Percentiles rank a stretch among this genome's conserved stretches.
Evolutionary conservation across 2,797 vertebrate species (phyloP).

Genomic region (Anas acuta): DNA sequence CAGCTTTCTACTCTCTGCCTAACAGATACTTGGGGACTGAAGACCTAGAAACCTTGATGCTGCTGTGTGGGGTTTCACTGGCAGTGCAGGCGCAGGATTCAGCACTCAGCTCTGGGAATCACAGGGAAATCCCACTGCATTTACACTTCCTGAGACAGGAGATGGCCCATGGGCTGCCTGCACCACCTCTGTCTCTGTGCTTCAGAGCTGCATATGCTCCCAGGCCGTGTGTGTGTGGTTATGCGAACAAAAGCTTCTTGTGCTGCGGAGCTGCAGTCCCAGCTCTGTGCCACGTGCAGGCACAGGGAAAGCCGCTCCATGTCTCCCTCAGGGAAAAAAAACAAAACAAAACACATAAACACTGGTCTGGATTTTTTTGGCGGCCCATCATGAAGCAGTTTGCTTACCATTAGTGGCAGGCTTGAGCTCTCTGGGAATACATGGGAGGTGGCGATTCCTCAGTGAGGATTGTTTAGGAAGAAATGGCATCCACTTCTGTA

Average conservation of each 20-base stretch:
- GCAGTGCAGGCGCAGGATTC: not conserved
- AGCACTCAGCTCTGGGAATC: not conserved
- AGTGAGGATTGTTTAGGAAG: not conserved
- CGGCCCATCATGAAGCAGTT: not conserved
- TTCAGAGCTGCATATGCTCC: not conserved
- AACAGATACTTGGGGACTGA: not conserved
- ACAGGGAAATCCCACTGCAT: not conserved
- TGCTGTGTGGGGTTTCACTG: not conserved
- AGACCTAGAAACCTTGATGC: not conserved
- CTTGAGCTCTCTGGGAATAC: conserved; percentile 13
- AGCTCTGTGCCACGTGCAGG: accelerated
- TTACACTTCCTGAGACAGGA: not conserved
- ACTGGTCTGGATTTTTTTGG: not conserved
- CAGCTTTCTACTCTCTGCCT: not conserved
- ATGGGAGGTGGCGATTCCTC: not conserved
- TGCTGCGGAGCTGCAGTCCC: not conserved
- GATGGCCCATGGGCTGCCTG: accelerated
- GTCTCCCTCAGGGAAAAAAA: not conserved
- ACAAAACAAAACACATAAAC: not conserved
- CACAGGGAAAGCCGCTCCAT: not conserved
- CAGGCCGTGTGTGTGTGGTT: accelerated
- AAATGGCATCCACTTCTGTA: not conserved
- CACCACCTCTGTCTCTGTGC: not conserved
- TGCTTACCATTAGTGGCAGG: not conserved
- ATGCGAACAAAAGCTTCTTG: not conserved